Conservation (phyloP, 2,113 vertebrate species). For the Microcebus jonahi region DNA sequence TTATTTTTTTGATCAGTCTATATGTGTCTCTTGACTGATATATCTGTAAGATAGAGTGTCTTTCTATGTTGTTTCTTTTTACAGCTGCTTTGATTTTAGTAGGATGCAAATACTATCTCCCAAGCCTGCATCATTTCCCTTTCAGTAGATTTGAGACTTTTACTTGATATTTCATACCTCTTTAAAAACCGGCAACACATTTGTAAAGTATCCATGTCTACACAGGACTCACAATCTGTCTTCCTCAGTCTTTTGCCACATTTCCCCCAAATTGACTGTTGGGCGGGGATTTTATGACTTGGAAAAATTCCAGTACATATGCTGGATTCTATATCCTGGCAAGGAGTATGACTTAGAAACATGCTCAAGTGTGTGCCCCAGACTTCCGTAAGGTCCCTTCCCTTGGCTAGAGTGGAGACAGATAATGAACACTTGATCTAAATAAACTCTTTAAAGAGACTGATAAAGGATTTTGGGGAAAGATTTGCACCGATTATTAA, state of each 20-base stretch:
- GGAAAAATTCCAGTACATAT: background rate
- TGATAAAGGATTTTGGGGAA: background rate
- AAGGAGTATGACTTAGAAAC: background rate
- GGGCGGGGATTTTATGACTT: background rate
- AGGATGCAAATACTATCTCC: background rate
- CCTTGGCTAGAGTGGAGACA: background rate
- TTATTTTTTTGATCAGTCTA: background rate
- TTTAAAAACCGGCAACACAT: background rate
- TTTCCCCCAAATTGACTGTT: background rate
- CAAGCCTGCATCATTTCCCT: background rate
- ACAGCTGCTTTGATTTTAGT: background rate
- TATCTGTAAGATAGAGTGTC: background rate
- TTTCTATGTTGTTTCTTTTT: background rate
- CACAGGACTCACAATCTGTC: background rate
- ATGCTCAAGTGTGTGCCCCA: background rate
- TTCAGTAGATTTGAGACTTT: background rate
- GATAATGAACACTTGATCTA: background rate
- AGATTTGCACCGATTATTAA: background rate
- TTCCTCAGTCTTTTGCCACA: background rate
- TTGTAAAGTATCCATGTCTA: background rate
- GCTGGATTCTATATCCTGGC: background rate
- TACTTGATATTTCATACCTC: background rate
- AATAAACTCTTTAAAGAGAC: background rate
- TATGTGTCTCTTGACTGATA: background rate
- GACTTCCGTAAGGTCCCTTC: background rate